Evolutionary conservation across 2,888 invertebrate species (phyloP).

Genomic region (Trileptium ribeirensis): DNA sequence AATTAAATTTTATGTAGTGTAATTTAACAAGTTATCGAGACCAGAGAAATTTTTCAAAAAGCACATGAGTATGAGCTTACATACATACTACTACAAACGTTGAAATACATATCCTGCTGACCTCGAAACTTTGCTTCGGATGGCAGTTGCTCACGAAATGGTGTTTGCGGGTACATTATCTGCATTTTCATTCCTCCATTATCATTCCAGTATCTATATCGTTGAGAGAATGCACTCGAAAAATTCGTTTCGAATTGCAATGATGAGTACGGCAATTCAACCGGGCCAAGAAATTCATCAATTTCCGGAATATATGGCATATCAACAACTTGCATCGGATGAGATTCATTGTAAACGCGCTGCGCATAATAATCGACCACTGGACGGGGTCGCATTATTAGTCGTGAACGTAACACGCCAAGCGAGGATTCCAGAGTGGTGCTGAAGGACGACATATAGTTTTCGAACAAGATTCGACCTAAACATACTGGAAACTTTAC

Average conservation of each 20-base stretch:
- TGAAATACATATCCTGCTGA: too few species aligned
- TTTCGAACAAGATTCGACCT: conserved; percentile 49
- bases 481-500: too few species aligned
- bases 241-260: conserved; percentile 78
- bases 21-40: too few species aligned
- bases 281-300: conserved; percentile 84
- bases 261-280: conserved; percentile 85
- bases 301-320: conserved; percentile 43
- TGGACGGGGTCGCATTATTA: conserved; percentile 77
- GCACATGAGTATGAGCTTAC: too few species aligned
- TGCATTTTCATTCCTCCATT: too few species aligned
- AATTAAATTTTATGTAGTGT: too few species aligned
- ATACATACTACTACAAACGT: too few species aligned
- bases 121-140: conserved; percentile 91
- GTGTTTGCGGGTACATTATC: conserved; percentile 82
- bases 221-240: conserved; percentile 61
- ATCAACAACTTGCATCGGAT: conserved; percentile 47
- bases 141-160: conserved; percentile 77
- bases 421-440: conserved; percentile 73
- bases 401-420: conserved; percentile 69
- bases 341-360: conserved; percentile 73
- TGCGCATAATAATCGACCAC: conserved; percentile 64
- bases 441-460: conserved; percentile 69
- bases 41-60: too few species aligned
- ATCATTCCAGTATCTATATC: conserved; percentile 79